Evolutionary conservation across 1,140 invertebrate genomes (phyloP).

Genomic region (Pseudomyrmex concolor): DNA sequence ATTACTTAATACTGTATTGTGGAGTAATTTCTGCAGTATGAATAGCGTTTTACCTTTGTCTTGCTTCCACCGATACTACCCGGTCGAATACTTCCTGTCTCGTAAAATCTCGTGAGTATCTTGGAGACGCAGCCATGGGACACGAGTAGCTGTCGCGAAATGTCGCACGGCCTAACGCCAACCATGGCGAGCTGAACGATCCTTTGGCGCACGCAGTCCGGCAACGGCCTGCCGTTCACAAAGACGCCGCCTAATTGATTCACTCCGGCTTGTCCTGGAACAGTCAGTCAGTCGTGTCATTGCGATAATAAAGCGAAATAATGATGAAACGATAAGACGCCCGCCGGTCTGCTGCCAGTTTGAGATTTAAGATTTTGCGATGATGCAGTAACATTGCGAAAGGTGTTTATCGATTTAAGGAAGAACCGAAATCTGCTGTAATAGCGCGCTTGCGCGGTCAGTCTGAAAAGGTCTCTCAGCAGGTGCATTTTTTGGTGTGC

Average conservation of each 20-base stretch:
- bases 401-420: constrained; percentile 51
- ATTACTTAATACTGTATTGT: no score
- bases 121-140: constrained; percentile 99
- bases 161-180: constrained; percentile 97
- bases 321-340: constrained; percentile 8
- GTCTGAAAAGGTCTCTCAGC: constrained; percentile 26
- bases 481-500: constrained; percentile 48
- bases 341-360: not conserved
- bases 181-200: constrained; percentile 97
- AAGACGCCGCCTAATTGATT: constrained; percentile 98
- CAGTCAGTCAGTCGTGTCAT: constrained; percentile 17
- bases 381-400: not conserved
- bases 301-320: constrained; percentile 29
- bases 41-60: constrained; percentile 90
- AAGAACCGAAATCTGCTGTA: constrained; percentile 51
- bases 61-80: constrained; percentile 96
- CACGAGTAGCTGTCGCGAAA: constrained; percentile 96
- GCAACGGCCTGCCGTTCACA: constrained; percentile 97
- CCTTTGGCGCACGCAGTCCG: constrained; percentile 95
- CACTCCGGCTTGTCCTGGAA: constrained; percentile 95
- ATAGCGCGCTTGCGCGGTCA: constrained; percentile 44
- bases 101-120: constrained; percentile 98
- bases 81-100: constrained; percentile 96
- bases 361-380: constrained; percentile 26
- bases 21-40: no score